phyloP scores from a whole-genome alignment of 2,888 invertebrate species.

The Temnothorax rugatulus region DNA sequence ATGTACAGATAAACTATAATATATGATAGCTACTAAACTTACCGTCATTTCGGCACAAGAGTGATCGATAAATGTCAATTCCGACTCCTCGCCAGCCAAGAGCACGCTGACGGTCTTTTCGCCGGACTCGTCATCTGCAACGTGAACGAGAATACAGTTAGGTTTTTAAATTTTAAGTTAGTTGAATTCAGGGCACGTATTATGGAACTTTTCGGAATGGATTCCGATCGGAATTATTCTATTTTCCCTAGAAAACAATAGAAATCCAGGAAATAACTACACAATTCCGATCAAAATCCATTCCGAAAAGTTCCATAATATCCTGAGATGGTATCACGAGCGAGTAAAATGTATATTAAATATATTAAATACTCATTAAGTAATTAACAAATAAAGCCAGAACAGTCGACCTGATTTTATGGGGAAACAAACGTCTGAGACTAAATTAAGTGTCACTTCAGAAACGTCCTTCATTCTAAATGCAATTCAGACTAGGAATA shows the following conservation, averaged over 20 bases:
- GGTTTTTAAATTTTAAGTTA: neutral
- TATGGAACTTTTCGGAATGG: too few species aligned
- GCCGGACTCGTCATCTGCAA: slow-evolving; percentile 96
- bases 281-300: too few species aligned
- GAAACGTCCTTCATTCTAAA: neutral
- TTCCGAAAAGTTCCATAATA: too few species aligned
- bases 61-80: slow-evolving; percentile 96
- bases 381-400: slow-evolving; percentile 1
- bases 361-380: neutral
- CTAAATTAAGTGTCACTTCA: neutral
- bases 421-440: neutral
- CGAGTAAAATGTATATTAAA: neutral
- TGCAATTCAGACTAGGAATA: neutral
- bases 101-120: slow-evolving; percentile 97
- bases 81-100: slow-evolving; percentile 95
- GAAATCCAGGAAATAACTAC: too few species aligned
- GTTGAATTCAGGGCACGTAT: neutral
- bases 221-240: too few species aligned
- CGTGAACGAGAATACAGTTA: neutral
- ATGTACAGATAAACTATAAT: neutral
- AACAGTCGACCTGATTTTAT: neutral
- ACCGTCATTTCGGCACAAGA: slow-evolving; percentile 97
- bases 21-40: slow-evolving; percentile 85
- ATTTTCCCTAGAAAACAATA: too few species aligned
- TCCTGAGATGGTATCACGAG: too few species aligned